Evolutionary conservation across 2,888 invertebrate genomes (phyloP).

Genomic region (Scaptomyza polygonia): DNA sequence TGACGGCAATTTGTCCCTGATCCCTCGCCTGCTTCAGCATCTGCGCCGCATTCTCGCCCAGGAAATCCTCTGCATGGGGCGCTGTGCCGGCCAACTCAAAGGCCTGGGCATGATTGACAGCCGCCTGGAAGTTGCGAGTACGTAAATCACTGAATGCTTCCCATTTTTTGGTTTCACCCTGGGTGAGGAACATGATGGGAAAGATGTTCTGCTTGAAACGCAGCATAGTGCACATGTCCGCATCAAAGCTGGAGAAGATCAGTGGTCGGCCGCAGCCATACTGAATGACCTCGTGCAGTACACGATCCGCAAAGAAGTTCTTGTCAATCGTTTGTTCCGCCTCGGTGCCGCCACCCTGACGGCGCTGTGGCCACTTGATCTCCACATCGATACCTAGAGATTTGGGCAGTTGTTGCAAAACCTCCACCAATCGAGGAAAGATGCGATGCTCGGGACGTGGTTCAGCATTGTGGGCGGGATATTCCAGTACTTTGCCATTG

Average conservation of each 20-base stretch:
- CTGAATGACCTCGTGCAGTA: slow-evolving; percentile 92
- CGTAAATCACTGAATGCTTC: slow-evolving; percentile 93
- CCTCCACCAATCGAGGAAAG: slow-evolving; percentile 95
- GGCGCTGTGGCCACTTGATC: slow-evolving; percentile 97
- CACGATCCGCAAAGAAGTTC: slow-evolving; percentile 95
- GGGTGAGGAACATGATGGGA: slow-evolving; percentile 94
- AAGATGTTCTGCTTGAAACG: slow-evolving; percentile 97
- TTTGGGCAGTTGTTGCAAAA: slow-evolving; percentile 91
- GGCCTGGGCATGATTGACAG: slow-evolving; percentile 92
- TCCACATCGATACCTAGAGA: slow-evolving; percentile 99
- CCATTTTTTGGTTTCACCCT: slow-evolving; percentile 82
- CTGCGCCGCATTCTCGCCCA: slow-evolving; percentile 88
- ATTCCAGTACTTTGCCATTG: slow-evolving; percentile 88
- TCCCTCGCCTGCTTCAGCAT: slow-evolving; percentile 89
- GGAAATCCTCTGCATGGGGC: slow-evolving; percentile 95
- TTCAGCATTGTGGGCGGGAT: slow-evolving; percentile 90
- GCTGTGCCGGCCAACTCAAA: slow-evolving; percentile 94
- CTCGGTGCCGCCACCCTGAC: slow-evolving; percentile 93
- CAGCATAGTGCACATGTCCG: slow-evolving; percentile 97
- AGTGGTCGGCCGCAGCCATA: slow-evolving; percentile 92
- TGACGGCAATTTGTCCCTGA: slow-evolving; percentile 93
- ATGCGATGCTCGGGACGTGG: slow-evolving; percentile 94
- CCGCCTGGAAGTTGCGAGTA: slow-evolving; percentile 91
- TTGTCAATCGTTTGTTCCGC: slow-evolving; percentile 93
- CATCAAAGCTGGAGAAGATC: slow-evolving; percentile 97